phyloP scores from a whole-genome alignment of 2,113 vertebrate genomes.

The Mesembrinibis cayennensis region DNA sequence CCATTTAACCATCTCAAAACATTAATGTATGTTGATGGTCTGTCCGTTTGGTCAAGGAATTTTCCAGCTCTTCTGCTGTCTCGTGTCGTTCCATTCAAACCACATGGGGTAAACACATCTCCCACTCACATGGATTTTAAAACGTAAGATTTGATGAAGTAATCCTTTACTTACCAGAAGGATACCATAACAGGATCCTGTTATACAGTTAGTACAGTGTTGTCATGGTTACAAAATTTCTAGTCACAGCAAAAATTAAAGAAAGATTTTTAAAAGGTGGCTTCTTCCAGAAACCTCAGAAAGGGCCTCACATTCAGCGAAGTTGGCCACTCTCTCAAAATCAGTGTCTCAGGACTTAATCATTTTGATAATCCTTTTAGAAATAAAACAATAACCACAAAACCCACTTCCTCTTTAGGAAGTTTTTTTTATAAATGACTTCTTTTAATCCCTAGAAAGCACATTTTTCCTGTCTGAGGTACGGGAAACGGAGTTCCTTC shows the following conservation, averaged over 20 bases:
- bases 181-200: not conserved
- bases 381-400: not conserved
- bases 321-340: not conserved
- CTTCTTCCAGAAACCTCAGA: not conserved
- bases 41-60: not conserved
- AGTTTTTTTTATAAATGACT: not conserved
- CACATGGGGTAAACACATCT: accelerated
- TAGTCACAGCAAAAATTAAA: not conserved
- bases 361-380: not conserved
- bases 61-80: not conserved
- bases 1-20: not conserved
- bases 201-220: not conserved
- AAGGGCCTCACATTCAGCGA: not conserved
- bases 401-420: not conserved
- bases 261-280: not conserved
- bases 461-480: not conserved
- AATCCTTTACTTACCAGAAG: not conserved
- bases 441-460: not conserved
- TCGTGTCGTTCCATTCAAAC: not conserved
- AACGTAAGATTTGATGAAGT: not conserved
- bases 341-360: not conserved
- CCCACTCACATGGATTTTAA: not conserved
- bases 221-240: not conserved
- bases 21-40: not conserved
- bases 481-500: not conserved